Evolutionary conservation across 2,113 vertebrate genomes (phyloP).

Genomic region (Callospermophilus lateralis): DNA sequence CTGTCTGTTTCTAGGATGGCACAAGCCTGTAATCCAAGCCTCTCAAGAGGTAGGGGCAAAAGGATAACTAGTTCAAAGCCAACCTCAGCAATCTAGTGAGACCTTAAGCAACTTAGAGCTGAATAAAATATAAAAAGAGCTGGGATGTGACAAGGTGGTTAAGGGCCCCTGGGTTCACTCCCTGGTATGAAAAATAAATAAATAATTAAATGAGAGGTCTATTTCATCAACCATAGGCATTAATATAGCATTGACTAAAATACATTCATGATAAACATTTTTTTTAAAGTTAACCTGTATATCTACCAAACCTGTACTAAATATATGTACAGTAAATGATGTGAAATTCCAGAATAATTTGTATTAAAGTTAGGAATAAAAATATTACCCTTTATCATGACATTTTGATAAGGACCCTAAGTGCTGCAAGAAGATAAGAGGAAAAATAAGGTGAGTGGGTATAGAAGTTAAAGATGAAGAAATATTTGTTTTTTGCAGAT

Average conservation of each 20-base stretch:
- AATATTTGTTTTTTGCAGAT: neutral
- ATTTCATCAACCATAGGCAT: neutral
- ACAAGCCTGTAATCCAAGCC: too few relatives aligned
- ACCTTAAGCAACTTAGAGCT: too few relatives aligned
- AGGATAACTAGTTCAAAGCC: too few relatives aligned
- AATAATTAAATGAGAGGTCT: neutral
- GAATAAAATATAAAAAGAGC: too few relatives aligned
- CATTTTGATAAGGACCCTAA: neutral
- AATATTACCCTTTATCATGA: neutral
- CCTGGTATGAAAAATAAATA: too few relatives aligned
- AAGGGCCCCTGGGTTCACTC: too few relatives aligned
- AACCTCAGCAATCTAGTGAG: too few relatives aligned
- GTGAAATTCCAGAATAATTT: conserved; percentile 18
- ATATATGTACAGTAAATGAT: neutral
- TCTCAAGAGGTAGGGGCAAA: too few relatives aligned
- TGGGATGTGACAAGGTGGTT: too few relatives aligned
- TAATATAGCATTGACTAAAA: conserved; percentile 17
- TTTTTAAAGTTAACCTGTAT: neutral
- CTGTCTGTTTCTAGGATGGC: too few relatives aligned
- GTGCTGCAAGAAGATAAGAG: neutral
- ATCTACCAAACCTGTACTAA: neutral
- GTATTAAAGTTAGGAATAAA: conserved; percentile 22
- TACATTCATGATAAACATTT: neutral
- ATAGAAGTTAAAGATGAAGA: conserved; percentile 28
- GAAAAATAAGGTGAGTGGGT: neutral